phyloP scores from a whole-genome alignment of 1,140 invertebrate species.

The Leptoteleia sp. region DNA sequence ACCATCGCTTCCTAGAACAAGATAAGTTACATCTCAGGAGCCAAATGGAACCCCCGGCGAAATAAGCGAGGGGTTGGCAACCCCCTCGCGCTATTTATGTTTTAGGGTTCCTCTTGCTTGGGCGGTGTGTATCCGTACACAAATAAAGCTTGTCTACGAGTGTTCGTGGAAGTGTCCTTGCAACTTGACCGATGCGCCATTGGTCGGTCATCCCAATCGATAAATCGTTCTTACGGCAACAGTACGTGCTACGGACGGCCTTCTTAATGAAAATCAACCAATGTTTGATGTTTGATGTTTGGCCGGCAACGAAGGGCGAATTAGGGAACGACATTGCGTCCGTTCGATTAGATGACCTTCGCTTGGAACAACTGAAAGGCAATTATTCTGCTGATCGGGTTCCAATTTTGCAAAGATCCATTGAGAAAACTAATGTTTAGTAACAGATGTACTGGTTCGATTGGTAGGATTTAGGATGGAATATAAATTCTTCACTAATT shows the following conservation, averaged over 20 bases:
- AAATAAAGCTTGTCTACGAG: conserved; percentile 34
- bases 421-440: too few relatives aligned
- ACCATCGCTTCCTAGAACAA: conserved; percentile 78
- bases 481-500: too few relatives aligned
- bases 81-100: conserved; percentile 66
- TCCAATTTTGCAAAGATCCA: too few relatives aligned
- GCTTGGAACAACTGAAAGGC: too few relatives aligned
- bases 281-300: conserved; percentile 51
- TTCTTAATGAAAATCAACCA: conserved; percentile 41
- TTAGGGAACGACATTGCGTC: too few relatives aligned
- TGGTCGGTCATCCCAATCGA: conserved; percentile 75
- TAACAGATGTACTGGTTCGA: too few relatives aligned
- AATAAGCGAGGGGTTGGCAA: conserved; percentile 53
- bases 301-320: too few relatives aligned
- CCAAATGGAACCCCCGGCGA: conserved; percentile 52
- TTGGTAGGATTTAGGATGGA: too few relatives aligned
- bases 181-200: conserved; percentile 78
- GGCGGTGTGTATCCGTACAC: conserved; percentile 35
- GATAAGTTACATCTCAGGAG: conserved; percentile 76
- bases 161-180: conserved; percentile 69
- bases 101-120: conserved; percentile 40
- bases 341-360: too few relatives aligned
- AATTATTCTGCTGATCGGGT: too few relatives aligned
- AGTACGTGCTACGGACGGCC: conserved; percentile 31
- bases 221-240: conserved; percentile 76